Base-by-base conservation (phyloP, 2,797 vertebrate species). In the Tokudaia tokunoshimensis region DNA sequence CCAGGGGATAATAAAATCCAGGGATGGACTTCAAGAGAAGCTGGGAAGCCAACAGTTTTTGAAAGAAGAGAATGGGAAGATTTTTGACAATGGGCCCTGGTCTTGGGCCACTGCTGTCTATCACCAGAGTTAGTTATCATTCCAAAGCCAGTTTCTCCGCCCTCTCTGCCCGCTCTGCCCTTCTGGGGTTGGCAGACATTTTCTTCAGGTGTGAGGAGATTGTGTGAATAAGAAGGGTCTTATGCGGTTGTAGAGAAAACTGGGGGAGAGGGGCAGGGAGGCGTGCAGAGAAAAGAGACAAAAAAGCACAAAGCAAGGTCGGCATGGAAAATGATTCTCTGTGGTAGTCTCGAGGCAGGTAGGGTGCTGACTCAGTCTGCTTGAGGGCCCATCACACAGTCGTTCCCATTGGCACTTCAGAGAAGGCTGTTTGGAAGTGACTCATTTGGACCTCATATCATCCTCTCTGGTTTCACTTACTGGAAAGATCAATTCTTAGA, bases 401-500 rank as follows among this genome's bases (percentile, higher is more conserved):
- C 72, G 37, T 59, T 89, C 57, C 83, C 17, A 34, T 0, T 3
- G 44, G 76, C 50, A 44, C 37, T 47, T 74, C 5, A 63, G 41
- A 37, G 52, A 57, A 57, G 83, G 10, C n/a, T 41, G n/a, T 95
- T 94, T 31, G 34, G 24, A 47, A 65, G 50, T 96, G 93, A 97
- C 47, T 96, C 97, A 95, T 29, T 31, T 12, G 37, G 91, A 91
- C 67, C 96, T 44, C 26, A 22, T 19, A 78, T 47, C 34, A 70
- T 31, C 74, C 47, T 15, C n/a, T 86, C 52, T 91, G 41, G 24
- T 59, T 75, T 88, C 55, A 26, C 78, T 75, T 94, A 81, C 81
- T 95, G 84, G 41, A 79, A 95, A 95, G 93, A 52, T 57, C 52
- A 79, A 55, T 90, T 95, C 89, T 87, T 92, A 63, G 57, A 75